Evolutionary conservation across 2,888 invertebrate species (phyloP).

Genomic region (Malthinus seriepunctatus): DNA sequence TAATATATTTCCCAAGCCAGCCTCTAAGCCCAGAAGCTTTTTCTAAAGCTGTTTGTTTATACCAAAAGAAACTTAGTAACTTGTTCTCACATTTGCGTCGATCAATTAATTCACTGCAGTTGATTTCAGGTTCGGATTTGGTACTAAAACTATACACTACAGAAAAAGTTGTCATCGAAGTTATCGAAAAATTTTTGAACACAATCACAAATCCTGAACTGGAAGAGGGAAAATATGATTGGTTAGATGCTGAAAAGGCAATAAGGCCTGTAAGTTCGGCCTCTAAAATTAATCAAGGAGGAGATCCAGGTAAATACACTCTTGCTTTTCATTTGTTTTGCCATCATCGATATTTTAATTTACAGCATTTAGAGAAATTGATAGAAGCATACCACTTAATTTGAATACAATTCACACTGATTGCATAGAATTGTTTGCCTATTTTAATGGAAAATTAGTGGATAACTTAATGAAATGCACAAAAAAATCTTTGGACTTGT

Average conservation of each 20-base stretch:
- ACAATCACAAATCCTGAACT: constrained; percentile 63
- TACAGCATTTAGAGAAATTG: constrained; percentile 67
- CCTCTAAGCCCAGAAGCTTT: constrained; percentile 67
- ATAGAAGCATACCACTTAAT: constrained; percentile 63
- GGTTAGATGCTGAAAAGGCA: constrained; percentile 66
- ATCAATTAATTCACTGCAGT: not conserved
- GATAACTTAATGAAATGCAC: constrained; percentile 76
- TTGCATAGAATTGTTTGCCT: constrained; percentile 79
- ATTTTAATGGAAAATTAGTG: constrained; percentile 75
- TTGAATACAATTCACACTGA: constrained; percentile 66
- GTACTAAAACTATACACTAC: constrained; percentile 67
- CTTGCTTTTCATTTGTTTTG: too few relatives aligned
- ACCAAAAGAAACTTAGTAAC: not conserved
- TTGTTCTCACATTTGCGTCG: not conserved
- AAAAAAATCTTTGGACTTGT: constrained; percentile 70
- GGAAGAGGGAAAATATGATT: constrained; percentile 63
- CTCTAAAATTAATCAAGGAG: constrained; percentile 58
- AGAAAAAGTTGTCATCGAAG: constrained; percentile 75
- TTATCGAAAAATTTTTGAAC: constrained; percentile 76
- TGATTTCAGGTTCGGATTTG: constrained; percentile 53
- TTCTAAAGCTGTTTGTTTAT: constrained; percentile 52
- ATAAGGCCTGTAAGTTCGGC: constrained; percentile 64
- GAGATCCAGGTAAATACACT: constrained; percentile 59
- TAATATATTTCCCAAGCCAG: constrained; percentile 65
- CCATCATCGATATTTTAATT: too few relatives aligned